Evolutionary conservation across 2,797 vertebrate species (phyloP).

Genomic region (Gadopsis bispinosus): DNA sequence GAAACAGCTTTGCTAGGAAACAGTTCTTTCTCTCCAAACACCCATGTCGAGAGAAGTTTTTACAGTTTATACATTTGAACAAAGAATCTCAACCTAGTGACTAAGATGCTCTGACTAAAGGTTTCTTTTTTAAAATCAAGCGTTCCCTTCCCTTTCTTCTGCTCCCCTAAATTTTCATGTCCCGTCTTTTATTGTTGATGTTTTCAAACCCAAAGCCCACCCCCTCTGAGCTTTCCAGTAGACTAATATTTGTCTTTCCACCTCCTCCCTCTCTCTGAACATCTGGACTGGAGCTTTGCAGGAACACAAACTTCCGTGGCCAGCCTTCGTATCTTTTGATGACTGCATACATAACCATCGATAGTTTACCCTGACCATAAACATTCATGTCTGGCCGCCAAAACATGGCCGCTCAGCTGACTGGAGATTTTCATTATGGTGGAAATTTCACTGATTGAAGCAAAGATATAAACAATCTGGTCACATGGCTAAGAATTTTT

Average conservation of each 20-base stretch:
- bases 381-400: conserved; percentile 64
- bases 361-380: conserved; percentile 75
- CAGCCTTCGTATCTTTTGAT: conserved; percentile 66
- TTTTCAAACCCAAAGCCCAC: conserved; percentile 59
- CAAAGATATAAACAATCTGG: not conserved
- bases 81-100: conserved; percentile 13
- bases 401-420: conserved; percentile 39
- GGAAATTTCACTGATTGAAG: conserved; percentile 9
- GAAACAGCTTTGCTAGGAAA: conserved; percentile 15
- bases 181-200: conserved; percentile 72
- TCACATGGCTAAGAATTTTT: not conserved
- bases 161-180: conserved; percentile 37
- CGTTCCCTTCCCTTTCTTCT: conserved; percentile 17
- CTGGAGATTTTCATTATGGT: conserved; percentile 27
- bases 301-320: conserved; percentile 74
- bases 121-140: conserved; percentile 8
- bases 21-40: conserved; percentile 34
- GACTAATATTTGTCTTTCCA: conserved; percentile 88
- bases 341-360: conserved; percentile 51
- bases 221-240: conserved; percentile 75
- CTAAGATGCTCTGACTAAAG: conserved; percentile 2
- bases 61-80: conserved; percentile 38
- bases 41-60: not conserved
- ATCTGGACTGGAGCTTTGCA: conserved; percentile 77
- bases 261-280: conserved; percentile 75